Conservation (phyloP, 2,888 invertebrate genomes). For the Uropetala carovei region DNA sequence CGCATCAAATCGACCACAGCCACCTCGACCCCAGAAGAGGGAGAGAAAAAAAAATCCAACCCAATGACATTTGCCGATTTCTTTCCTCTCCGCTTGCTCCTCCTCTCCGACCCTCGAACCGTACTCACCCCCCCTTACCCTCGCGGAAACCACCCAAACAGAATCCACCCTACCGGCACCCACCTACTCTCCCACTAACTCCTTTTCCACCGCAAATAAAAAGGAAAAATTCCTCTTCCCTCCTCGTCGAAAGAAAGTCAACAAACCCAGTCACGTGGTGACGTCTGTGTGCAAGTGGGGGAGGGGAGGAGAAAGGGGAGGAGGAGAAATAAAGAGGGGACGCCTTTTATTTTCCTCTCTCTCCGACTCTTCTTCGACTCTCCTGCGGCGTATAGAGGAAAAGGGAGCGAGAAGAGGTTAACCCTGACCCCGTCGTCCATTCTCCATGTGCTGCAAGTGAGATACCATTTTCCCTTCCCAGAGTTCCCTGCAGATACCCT, state of each 20-base stretch:
- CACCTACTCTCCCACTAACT: no score
- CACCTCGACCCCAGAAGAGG: neutral
- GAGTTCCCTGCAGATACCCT: constrained; percentile 20
- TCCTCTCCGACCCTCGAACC: neutral
- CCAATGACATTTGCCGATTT: neutral
- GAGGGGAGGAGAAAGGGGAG: neutral
- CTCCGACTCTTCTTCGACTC: neutral
- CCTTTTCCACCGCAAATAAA: neutral
- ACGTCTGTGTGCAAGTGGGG: neutral
- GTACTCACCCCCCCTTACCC: neutral
- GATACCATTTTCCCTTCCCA: constrained; percentile 20
- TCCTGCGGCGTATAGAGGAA: neutral
- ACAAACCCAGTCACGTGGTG: constrained; percentile 14
- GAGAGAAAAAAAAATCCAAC: neutral
- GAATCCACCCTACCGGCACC: no score
- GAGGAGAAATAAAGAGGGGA: neutral
- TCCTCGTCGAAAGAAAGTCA: neutral
- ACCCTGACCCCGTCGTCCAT: constrained; percentile 26
- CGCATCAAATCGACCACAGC: neutral
- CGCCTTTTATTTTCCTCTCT: neutral
- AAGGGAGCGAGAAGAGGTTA: neutral
- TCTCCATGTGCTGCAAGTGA: constrained; percentile 20
- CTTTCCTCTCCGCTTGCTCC: neutral
- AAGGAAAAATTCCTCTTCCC: neutral
- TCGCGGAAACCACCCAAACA: no score